Evolutionary conservation across 2,888 invertebrate genomes (phyloP).

Genomic region (Drosophila macrospina): DNA sequence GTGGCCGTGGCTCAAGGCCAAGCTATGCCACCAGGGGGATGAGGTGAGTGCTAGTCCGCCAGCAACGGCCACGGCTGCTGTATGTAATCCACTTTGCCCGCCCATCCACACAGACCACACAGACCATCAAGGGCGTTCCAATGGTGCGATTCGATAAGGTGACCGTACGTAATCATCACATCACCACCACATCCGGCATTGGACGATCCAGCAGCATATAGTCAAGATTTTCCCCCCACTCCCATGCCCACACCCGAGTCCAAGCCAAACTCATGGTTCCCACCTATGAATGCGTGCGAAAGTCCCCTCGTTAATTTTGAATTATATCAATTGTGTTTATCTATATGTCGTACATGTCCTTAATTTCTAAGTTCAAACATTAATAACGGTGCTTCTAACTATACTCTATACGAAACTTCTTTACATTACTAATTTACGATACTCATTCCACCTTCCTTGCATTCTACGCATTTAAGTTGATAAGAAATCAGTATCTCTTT

Average conservation of each 20-base stretch:
- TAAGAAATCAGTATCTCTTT: neutral
- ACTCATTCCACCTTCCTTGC: no score
- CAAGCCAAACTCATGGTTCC: neutral
- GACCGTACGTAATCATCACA: conserved; percentile 72
- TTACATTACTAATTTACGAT: neutral
- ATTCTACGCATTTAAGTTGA: neutral
- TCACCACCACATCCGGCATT: conserved; percentile 84
- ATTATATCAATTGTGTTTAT: neutral
- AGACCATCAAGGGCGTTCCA: conserved; percentile 42
- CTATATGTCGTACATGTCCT: neutral
- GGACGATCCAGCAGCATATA: conserved; percentile 85
- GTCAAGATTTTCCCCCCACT: conserved; percentile 15
- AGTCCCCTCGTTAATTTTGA: neutral
- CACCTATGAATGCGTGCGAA: neutral
- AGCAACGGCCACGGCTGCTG: conserved; percentile 48
- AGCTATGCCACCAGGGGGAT: conserved; percentile 81
- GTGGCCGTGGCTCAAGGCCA: conserved; percentile 86
- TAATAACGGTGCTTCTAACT: conserved; percentile 3
- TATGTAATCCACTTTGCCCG: conserved; percentile 46
- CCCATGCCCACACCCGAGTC: neutral
- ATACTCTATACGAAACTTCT: neutral
- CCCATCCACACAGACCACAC: conserved; percentile 57
- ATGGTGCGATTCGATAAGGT: conserved; percentile 65
- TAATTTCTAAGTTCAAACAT: neutral
- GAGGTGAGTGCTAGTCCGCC: conserved; percentile 79